phyloP scores from a whole-genome alignment of 2,888 invertebrate genomes.

The Diploptera punctata region DNA sequence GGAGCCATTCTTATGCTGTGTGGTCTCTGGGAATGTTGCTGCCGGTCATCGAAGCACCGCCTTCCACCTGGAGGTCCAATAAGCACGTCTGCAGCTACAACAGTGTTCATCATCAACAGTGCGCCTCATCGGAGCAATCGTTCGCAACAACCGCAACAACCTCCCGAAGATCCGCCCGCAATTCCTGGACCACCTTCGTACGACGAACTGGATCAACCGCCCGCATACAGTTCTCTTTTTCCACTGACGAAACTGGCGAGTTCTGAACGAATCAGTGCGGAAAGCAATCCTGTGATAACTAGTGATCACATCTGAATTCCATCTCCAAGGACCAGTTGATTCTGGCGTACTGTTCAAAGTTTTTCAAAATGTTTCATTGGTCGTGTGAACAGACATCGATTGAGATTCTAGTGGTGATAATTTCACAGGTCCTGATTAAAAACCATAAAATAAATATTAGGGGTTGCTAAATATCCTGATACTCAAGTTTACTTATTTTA shows the following conservation, averaged over 20 bases:
- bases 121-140: slow-evolving; percentile 47
- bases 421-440: no score
- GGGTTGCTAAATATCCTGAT: no score
- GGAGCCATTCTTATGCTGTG: slow-evolving; percentile 74
- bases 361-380: no score
- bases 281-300: background rate
- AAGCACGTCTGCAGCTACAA: slow-evolving; percentile 47
- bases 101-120: slow-evolving; percentile 50
- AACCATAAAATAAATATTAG: no score
- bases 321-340: no score
- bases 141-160: slow-evolving; percentile 16
- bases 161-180: slow-evolving; percentile 15
- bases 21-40: slow-evolving; percentile 65
- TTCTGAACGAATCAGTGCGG: background rate
- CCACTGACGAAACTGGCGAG: slow-evolving; percentile 1
- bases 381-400: no score
- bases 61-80: background rate
- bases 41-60: slow-evolving; percentile 54
- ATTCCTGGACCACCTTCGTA: slow-evolving; percentile 44
- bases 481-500: no score
- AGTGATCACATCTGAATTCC: background rate
- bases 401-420: no score
- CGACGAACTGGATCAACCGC: slow-evolving; percentile 37
- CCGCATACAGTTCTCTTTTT: slow-evolving; percentile 31
- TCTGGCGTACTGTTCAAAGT: no score